Base-by-base conservation (phyloP, 2,888 invertebrate genomes). In the Lepas anatifera region DNA sequence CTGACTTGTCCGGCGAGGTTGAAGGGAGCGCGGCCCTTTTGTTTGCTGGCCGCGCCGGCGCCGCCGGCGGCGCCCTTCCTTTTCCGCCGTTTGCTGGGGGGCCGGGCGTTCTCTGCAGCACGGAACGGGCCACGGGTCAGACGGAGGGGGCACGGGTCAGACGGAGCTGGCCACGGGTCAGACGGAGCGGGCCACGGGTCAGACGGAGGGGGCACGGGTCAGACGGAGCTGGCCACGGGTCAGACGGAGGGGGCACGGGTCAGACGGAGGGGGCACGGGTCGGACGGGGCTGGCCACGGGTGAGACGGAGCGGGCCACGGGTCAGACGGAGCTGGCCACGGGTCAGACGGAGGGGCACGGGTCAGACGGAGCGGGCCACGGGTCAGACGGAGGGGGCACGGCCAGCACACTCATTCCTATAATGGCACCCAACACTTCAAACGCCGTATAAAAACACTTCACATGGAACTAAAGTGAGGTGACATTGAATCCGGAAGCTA, bases 21-120 rank as follows among this genome's bases (percentile, higher is more conserved):
- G 84, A 96, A 96, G 84, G 92, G 95, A 78, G 95, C 95, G 79
- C 95, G 96, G 78, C 95, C 85, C 79, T 96, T 95, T 86, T 96
- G 95, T 82, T 92, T 92, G 75, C 92, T 89, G 41, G 73, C 73
- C 50, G 75, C 76, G 72, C 76, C 72, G 73, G 76, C 71, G 73
- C 76, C 72, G 71, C 76, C 74, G 73, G 76, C 92, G 68, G 87
- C 87, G 71, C 92, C 93, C 84, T 97, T 97, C 81, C 96, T 87
- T 87, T 97, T 97, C 84, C 96, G 89, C 76, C 97, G 85, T 82
- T 97, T 97, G 80, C 91, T 95, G 71, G 95, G 90, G 73, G 95
- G 95, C 79, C 96, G 86, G 81, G 94, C 92, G 32, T 95, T 91
- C 82, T 97, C 97, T 91, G 84, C 29, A 81, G 80, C n/a, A 13